A percentile compares a stretch with the other conserved stretches of the same genome.
Evolutionary conservation across 2,113 vertebrate genomes (phyloP).

Genomic region (Lasiurus borealis): DNA sequence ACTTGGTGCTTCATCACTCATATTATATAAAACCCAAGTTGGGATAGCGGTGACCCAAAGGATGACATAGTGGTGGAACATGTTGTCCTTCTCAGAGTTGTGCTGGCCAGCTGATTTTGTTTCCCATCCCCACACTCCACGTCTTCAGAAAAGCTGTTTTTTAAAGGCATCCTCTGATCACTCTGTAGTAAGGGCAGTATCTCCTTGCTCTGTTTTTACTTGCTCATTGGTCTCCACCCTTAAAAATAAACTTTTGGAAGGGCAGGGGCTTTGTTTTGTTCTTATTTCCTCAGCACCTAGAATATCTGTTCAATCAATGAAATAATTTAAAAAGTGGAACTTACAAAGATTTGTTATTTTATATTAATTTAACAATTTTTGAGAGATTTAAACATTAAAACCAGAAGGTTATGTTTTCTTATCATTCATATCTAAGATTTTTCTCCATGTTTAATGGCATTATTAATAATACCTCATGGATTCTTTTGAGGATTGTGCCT

Average conservation of each 20-base stretch:
- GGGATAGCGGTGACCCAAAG: background rate
- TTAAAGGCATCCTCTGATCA: background rate
- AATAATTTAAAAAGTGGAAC: slow-evolving; percentile 48
- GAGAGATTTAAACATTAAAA: slow-evolving; percentile 41
- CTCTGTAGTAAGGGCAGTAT: background rate
- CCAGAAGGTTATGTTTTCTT: background rate
- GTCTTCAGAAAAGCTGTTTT: slow-evolving; percentile 33
- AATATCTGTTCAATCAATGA: slow-evolving; percentile 8
- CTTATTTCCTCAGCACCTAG: background rate
- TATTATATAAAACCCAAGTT: background rate
- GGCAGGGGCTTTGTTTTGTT: background rate
- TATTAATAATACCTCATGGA: background rate
- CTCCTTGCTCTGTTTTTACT: background rate
- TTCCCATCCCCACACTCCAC: background rate
- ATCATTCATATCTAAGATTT: background rate
- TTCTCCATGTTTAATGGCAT: slow-evolving; percentile 8
- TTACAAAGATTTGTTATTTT: background rate
- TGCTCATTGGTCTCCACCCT: background rate
- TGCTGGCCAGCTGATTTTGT: background rate
- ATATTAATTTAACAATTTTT: slow-evolving; percentile 28
- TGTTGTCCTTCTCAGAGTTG: background rate
- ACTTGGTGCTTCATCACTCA: background rate
- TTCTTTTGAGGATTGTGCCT: slow-evolving; percentile 10
- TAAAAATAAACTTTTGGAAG: background rate
- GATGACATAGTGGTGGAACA: background rate